Evolutionary conservation across 1,140 invertebrate species (phyloP).

Genomic region (Manduca sexta): DNA sequence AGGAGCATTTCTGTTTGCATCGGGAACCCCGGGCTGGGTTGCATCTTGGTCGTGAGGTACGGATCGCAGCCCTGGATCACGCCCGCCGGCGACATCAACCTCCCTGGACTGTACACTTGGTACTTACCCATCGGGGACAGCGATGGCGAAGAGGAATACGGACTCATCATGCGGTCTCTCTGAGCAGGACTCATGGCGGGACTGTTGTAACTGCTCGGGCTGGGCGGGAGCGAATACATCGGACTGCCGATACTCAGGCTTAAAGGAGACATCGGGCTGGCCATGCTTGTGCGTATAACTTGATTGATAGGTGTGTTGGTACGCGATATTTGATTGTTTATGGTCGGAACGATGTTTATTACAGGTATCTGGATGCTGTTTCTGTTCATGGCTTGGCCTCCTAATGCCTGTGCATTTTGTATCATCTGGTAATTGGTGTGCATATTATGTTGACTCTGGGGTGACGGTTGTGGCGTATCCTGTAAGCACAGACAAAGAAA

Average conservation of each 20-base stretch:
- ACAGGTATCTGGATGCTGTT: conserved; percentile 43
- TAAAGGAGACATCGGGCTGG: conserved; percentile 47
- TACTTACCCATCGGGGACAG: conserved; percentile 51
- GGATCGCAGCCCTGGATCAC: conserved; percentile 52
- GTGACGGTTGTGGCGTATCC: conserved; percentile 32
- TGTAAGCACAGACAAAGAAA: conserved; percentile 30
- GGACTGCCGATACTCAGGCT: conserved; percentile 50
- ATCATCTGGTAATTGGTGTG: conserved; percentile 34
- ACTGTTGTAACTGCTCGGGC: conserved; percentile 49
- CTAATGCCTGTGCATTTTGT: conserved; percentile 25
- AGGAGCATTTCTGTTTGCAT: conserved; percentile 42
- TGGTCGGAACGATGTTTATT: conserved; percentile 46
- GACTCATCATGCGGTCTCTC: conserved; percentile 48
- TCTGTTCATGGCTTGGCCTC: conserved; percentile 16
- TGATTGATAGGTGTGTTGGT: conserved; percentile 23
- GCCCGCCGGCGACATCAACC: conserved; percentile 38
- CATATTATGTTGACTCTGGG: conserved; percentile 24
- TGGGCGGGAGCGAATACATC: conserved; percentile 54
- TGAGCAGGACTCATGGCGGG: conserved; percentile 51
- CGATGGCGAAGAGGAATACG: conserved; percentile 54
- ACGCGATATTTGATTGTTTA: conserved; percentile 32
- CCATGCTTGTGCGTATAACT: conserved; percentile 21
- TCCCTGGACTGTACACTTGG: conserved; percentile 48
- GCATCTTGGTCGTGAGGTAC: conserved; percentile 54
- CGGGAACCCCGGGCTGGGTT: conserved; percentile 44